Evolutionary conservation across 2,113 vertebrate genomes (phyloP).

Genomic region (Thamnaconus septentrionalis): DNA sequence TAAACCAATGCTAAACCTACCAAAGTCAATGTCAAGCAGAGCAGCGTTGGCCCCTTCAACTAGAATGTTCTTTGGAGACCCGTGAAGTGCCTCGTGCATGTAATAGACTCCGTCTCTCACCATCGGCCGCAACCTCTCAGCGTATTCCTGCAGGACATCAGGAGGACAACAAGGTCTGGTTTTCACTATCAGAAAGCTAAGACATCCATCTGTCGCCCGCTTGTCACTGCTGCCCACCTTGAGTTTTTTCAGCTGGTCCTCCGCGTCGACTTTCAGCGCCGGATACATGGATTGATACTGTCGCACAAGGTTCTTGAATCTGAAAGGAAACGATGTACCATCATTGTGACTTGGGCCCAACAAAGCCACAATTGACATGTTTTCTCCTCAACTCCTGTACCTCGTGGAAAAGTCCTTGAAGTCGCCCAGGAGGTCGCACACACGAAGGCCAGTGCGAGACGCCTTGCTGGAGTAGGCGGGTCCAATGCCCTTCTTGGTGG

Average conservation of each 20-base stretch:
- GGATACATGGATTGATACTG: constrained; percentile 97
- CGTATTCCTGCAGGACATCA: constrained; percentile 80
- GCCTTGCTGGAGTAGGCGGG: constrained; percentile 97
- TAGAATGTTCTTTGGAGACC: constrained; percentile 90
- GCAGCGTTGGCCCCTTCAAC: constrained; percentile 98
- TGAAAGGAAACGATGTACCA: constrained; percentile 47
- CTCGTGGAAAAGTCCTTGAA: constrained; percentile 91
- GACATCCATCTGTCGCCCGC: neutral
- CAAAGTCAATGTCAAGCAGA: constrained; percentile 97
- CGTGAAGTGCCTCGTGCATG: constrained; percentile 95
- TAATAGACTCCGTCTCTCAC: constrained; percentile 95
- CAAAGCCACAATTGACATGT: neutral
- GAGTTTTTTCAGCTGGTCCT: constrained; percentile 89
- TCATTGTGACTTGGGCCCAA: neutral
- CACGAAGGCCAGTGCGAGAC: constrained; percentile 89
- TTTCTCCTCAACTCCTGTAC: constrained; percentile 56
- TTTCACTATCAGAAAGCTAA: neutral
- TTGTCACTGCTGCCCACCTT: constrained; percentile 77
- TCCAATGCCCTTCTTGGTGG: constrained; percentile 97
- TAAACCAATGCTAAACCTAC: constrained; percentile 57
- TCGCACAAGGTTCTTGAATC: constrained; percentile 91
- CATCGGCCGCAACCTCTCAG: constrained; percentile 93
- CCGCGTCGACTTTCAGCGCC: constrained; percentile 83
- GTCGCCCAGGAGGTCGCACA: constrained; percentile 94
- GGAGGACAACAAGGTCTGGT: neutral